These are phyloP conservation scores for Tinamus major DNA, from an alignment of 2,797 vertebrate genomes.

Conservation along the genomic window DNA sequence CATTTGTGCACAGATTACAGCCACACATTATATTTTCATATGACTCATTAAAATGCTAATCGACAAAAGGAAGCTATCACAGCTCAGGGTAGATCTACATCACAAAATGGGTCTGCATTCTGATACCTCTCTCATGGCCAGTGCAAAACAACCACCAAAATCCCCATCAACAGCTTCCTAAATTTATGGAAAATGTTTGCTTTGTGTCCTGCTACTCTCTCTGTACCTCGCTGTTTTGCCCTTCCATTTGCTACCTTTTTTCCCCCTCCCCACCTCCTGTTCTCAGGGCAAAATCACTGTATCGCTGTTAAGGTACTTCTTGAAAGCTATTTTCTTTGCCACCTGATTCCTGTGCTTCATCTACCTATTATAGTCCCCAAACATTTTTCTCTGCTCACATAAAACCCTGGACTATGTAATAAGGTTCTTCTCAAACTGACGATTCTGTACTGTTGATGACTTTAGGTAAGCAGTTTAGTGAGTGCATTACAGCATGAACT, in stretches of 20 bases:
- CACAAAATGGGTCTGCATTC: not conserved
- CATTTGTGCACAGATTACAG: slow-evolving; percentile 75
- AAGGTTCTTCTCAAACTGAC: not conserved
- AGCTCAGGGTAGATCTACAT: slow-evolving; percentile 36
- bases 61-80: slow-evolving; percentile 35
- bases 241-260: slow-evolving; percentile 7
- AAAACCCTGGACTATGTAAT: not conserved
- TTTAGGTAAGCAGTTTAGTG: not conserved
- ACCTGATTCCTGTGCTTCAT: not conserved
- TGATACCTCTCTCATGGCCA: not conserved
- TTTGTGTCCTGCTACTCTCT: not conserved
- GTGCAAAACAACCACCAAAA: not conserved
- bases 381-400: not conserved
- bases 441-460: not conserved
- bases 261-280: not conserved
- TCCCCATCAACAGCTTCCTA: not conserved
- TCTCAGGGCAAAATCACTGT: slow-evolving; percentile 45
- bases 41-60: slow-evolving; percentile 71
- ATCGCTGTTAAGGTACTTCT: slow-evolving; percentile 14
- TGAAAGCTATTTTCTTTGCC: slow-evolving; percentile 3
- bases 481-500: not conserved
- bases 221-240: not conserved
- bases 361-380: not conserved
- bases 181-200: not conserved
- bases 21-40: slow-evolving; percentile 75